Percentiles rank a stretch among this genome's conserved stretches.
phyloP scores from a whole-genome alignment of 2,113 vertebrate species.

The Chionodraco myersi region DNA sequence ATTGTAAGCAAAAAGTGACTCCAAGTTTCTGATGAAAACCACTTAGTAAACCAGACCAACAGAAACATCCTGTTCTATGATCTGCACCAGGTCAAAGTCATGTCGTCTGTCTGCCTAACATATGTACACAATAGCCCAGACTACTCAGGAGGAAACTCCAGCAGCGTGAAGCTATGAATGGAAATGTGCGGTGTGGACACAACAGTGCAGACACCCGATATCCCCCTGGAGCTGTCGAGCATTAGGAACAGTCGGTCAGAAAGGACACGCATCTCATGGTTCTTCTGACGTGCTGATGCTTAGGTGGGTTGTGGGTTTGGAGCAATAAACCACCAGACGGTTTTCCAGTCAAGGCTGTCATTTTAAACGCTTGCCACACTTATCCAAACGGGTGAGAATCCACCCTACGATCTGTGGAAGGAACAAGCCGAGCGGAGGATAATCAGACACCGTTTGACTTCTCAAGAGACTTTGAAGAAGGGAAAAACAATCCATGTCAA shows the following conservation, averaged over 20 bases:
- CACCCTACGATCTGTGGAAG: constrained; percentile 19
- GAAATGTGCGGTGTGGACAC: too few relatives aligned
- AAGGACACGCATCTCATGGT: background rate
- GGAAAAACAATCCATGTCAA: background rate
- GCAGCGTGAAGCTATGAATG: constrained; percentile 1
- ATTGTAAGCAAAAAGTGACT: too few relatives aligned
- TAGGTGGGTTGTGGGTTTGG: constrained; percentile 27
- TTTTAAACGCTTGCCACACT: constrained; percentile 28
- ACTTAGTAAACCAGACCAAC: background rate
- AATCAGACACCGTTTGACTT: background rate
- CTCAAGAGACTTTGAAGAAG: background rate
- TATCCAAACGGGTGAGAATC: constrained; percentile 7
- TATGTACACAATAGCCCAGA: constrained; percentile 1
- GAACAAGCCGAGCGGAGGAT: constrained; percentile 26
- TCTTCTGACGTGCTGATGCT: constrained; percentile 8
- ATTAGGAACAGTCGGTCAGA: background rate
- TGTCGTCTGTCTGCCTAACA: constrained; percentile 15
- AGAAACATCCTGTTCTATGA: constrained; percentile 14
- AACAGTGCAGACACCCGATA: constrained; percentile 42
- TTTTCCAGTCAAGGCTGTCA: constrained; percentile 55
- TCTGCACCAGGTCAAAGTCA: constrained; percentile 14
- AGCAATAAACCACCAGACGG: constrained; percentile 9
- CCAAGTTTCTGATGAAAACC: background rate
- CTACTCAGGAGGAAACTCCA: constrained; percentile 32
- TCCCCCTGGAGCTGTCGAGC: background rate